phyloP scores from a whole-genome alignment of 2,797 vertebrate species.

The Thunnus albacares region DNA sequence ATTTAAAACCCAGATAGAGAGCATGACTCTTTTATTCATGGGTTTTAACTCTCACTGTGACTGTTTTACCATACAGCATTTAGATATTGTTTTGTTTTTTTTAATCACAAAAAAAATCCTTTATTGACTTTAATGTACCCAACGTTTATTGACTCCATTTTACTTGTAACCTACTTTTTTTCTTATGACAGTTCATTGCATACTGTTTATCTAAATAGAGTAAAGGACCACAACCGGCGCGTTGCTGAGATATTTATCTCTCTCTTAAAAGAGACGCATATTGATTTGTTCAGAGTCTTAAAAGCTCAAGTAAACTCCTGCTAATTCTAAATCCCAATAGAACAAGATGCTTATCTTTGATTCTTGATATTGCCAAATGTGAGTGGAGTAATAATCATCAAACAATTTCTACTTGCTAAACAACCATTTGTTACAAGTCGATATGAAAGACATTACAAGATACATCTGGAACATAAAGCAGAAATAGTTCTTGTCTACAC shows the following conservation, averaged over 20 bases:
- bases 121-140: background rate
- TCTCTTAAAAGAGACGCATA: conserved; percentile 60
- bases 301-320: conserved; percentile 60
- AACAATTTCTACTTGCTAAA: conserved; percentile 40
- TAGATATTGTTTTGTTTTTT: background rate
- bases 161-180: conserved; percentile 9
- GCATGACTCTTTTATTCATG: background rate
- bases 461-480: no score
- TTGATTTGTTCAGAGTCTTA: conserved; percentile 75
- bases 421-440: conserved; percentile 29
- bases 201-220: conserved; percentile 45
- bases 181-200: conserved; percentile 10
- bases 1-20: conserved; percentile 13
- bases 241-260: conserved; percentile 68
- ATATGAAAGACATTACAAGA: background rate
- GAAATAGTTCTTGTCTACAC: background rate
- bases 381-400: conserved; percentile 51
- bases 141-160: background rate
- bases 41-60: background rate
- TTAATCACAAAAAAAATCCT: background rate
- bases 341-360: conserved; percentile 72
- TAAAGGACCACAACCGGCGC: conserved; percentile 22
- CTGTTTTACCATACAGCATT: background rate
- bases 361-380: conserved; percentile 63
- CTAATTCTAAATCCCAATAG: conserved; percentile 61